Percentiles rank a stretch among this genome's conserved stretches.
These are phyloP conservation scores for Trichoplusia ni DNA, from an alignment of 1,140 invertebrate species.

Conservation along the genomic window DNA sequence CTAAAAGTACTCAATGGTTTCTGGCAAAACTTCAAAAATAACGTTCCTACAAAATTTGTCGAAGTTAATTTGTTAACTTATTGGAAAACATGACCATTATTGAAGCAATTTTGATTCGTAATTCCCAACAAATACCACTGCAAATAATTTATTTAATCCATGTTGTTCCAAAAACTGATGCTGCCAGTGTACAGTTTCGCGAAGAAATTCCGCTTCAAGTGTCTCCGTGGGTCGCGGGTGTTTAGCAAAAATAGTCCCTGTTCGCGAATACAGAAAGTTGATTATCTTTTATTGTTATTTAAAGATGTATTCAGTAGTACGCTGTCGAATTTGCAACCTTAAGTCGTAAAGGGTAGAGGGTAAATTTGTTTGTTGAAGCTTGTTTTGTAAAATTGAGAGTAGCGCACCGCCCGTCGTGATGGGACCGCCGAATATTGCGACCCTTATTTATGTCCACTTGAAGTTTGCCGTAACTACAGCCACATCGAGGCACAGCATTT, in stretches of 20 bases:
- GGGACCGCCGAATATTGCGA: slow-evolving; percentile 74
- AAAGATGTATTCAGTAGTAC: slow-evolving; percentile 35
- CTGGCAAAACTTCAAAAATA: too few relatives aligned
- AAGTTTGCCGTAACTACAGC: slow-evolving; percentile 70
- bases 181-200: slow-evolving; percentile 61
- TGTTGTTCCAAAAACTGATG: slow-evolving; percentile 64
- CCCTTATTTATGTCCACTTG: slow-evolving; percentile 78
- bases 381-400: slow-evolving; percentile 60
- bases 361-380: slow-evolving; percentile 29
- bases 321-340: slow-evolving; percentile 38
- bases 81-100: slow-evolving; percentile 47
- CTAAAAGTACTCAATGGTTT: too few relatives aligned
- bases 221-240: slow-evolving; percentile 37
- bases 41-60: too few relatives aligned
- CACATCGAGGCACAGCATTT: slow-evolving; percentile 49
- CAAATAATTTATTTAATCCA: slow-evolving; percentile 69
- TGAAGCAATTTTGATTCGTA: slow-evolving; percentile 49
- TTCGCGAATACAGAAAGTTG: slow-evolving; percentile 45
- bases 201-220: slow-evolving; percentile 58
- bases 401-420: slow-evolving; percentile 60
- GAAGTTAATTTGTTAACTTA: slow-evolving; percentile 41
- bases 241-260: slow-evolving; percentile 53
- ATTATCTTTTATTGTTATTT: slow-evolving; percentile 60
- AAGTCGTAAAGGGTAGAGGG: slow-evolving; percentile 24
- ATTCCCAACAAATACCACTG: slow-evolving; percentile 53